Evolutionary conservation across 2,113 vertebrate genomes (phyloP).

Genomic region (Cyphomyrus discorhynchus): DNA sequence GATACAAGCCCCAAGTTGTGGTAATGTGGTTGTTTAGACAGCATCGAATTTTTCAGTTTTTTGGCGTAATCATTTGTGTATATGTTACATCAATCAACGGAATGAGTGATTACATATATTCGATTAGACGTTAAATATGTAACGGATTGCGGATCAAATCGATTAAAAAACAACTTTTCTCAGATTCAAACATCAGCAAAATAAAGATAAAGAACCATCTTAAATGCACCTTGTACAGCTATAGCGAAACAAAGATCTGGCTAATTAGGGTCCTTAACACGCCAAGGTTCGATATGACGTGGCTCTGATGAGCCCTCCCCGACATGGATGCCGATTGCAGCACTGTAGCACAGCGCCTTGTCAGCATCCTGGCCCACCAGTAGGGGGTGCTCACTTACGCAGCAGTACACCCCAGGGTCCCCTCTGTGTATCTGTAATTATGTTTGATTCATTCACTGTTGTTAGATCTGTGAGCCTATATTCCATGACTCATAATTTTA

Average conservation of each 20-base stretch:
- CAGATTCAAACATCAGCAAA: background rate
- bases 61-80: background rate
- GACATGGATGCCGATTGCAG: background rate
- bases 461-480: background rate
- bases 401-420: background rate
- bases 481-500: background rate
- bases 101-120: background rate
- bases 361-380: background rate
- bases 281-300: background rate
- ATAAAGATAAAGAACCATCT: background rate
- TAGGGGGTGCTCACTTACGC: background rate
- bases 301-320: background rate
- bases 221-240: background rate
- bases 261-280: background rate
- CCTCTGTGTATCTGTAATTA: background rate
- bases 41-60: background rate
- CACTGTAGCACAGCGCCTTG: background rate
- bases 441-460: background rate
- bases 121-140: background rate
- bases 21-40: background rate
- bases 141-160: background rate
- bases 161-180: background rate
- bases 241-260: background rate
- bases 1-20: background rate
- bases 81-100: background rate